These are phyloP conservation scores for Sitta europaea DNA, from an alignment of 2,113 vertebrate genomes.

Conservation along the genomic window DNA sequence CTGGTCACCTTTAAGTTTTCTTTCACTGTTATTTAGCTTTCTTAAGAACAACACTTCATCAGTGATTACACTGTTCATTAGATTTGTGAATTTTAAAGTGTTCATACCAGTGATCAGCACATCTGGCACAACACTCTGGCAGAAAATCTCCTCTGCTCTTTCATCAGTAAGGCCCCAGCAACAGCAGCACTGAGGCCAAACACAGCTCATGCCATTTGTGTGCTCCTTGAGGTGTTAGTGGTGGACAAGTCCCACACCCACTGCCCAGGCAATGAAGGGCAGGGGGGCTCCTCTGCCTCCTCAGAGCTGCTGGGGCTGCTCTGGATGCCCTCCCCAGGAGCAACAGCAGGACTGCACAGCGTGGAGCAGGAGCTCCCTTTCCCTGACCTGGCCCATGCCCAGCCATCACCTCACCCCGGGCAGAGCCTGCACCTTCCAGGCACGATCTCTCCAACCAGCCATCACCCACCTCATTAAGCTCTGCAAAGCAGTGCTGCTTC, in stretches of 20 bases:
- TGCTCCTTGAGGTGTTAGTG: background rate
- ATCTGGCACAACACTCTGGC: background rate
- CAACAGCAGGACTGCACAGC: background rate
- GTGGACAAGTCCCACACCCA: background rate
- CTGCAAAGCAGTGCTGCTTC: background rate
- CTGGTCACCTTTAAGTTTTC: background rate
- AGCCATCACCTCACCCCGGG: background rate
- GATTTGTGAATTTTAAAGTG: background rate
- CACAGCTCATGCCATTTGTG: fast-evolving
- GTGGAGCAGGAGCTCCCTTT: background rate
- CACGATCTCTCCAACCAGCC: background rate
- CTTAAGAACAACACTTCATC: background rate
- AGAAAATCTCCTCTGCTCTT: background rate
- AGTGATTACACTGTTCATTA: background rate
- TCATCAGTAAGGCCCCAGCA: background rate
- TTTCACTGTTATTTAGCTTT: constrained; percentile 3
- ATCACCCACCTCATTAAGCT: fast-evolving
- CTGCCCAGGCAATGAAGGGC: background rate
- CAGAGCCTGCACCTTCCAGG: background rate
- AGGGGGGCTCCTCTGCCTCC: background rate
- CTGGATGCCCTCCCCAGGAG: background rate
- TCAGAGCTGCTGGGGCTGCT: background rate
- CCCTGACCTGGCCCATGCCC: background rate
- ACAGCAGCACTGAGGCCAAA: background rate
- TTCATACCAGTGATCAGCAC: background rate